A percentile compares a stretch with the other conserved stretches of the same genome.
Conservation (phyloP, 2,888 invertebrate genomes). For the Mesoligia furuncula region DNA sequence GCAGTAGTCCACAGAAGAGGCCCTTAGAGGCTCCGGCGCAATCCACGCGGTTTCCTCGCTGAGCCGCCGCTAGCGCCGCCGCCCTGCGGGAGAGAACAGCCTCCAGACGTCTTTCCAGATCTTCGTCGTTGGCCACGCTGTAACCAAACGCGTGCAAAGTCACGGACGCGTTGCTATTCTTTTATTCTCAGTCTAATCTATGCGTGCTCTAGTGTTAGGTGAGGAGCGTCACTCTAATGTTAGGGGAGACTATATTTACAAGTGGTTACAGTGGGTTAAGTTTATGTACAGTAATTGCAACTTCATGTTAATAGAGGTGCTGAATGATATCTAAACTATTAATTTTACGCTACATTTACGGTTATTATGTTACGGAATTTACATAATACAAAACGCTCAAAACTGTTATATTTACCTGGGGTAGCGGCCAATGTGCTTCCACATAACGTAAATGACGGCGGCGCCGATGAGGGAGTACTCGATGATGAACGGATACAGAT, state of each 20-base stretch:
- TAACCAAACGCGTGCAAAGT: constrained; percentile 87
- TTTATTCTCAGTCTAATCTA: constrained; percentile 34
- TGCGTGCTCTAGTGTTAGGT: constrained; percentile 42
- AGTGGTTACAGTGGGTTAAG: constrained; percentile 20
- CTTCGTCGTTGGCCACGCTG: constrained; percentile 93
- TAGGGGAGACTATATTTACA: constrained; percentile 43
- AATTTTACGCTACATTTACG: constrained; percentile 27
- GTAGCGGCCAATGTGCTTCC: constrained; percentile 97
- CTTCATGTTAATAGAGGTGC: constrained; percentile 32
- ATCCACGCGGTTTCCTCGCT: constrained; percentile 96
- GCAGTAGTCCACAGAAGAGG: constrained; percentile 96
- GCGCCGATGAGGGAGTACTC: constrained; percentile 98
- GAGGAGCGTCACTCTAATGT: constrained; percentile 42
- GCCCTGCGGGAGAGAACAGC: constrained; percentile 96
- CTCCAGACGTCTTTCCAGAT: constrained; percentile 96
- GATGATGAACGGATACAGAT: constrained; percentile 98
- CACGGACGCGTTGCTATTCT: constrained; percentile 59
- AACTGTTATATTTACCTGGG: constrained; percentile 91
- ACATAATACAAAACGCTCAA: constrained; percentile 24
- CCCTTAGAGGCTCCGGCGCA: constrained; percentile 98
- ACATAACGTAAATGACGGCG: constrained; percentile 98
- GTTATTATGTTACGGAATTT: constrained; percentile 20
- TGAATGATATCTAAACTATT: constrained; percentile 25
- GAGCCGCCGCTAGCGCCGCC: constrained; percentile 95
- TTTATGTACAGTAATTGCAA: constrained; percentile 15